phyloP scores from a whole-genome alignment of 2,797 vertebrate genomes.

The Varecia variegata region DNA sequence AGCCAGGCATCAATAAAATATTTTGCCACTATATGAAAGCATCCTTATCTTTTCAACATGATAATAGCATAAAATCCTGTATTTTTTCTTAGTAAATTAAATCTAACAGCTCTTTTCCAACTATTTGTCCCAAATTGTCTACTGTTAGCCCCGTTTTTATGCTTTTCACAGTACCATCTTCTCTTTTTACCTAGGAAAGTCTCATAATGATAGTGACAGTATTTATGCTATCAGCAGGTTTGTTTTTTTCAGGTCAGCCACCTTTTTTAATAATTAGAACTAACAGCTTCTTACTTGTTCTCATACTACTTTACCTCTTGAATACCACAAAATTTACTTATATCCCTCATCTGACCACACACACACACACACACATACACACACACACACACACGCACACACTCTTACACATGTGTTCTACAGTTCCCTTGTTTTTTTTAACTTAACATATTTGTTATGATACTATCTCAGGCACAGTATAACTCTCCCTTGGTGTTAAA shows the following conservation, averaged over 20 bases:
- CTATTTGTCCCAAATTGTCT: background rate
- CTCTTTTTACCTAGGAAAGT: background rate
- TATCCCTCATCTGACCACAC: background rate
- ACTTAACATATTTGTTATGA: background rate
- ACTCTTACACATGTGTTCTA: background rate
- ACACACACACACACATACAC: no score
- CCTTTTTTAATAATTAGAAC: background rate
- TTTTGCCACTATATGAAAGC: background rate
- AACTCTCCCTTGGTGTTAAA: background rate
- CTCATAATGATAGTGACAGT: background rate
- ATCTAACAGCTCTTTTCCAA: background rate
- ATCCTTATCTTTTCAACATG: background rate
- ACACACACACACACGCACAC: background rate
- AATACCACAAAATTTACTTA: background rate
- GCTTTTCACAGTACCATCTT: background rate
- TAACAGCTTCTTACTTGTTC: background rate
- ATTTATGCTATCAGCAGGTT: background rate
- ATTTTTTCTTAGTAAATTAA: slow-evolving; percentile 3
- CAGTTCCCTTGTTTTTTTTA: background rate
- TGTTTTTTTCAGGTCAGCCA: background rate
- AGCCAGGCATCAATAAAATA: background rate
- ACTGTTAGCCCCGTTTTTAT: background rate
- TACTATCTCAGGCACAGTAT: background rate
- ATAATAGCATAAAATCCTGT: background rate
- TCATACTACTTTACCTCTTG: background rate